Percentiles rank a stretch among this genome's conserved stretches.
Conservation (phyloP, 2,888 invertebrate species). For the Megastigmus dorsalis region DNA sequence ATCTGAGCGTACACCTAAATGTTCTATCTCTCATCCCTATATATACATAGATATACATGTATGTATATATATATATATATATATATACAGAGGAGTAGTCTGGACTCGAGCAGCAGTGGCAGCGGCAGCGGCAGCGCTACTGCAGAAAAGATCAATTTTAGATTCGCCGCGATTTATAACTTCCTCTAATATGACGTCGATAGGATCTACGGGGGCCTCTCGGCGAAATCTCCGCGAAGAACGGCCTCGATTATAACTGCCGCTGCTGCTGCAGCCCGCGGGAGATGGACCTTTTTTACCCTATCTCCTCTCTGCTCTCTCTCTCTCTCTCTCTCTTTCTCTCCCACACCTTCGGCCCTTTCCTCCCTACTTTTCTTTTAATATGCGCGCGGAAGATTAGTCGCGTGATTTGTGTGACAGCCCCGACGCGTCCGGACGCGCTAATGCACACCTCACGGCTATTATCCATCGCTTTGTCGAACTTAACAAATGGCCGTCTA, state of each 20-base stretch:
- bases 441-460: conserved; percentile 28
- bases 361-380: conserved; percentile 14
- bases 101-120: background rate
- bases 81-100: background rate
- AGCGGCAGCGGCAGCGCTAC: conserved; percentile 48
- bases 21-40: conserved; percentile 41
- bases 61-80: conserved; percentile 12
- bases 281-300: conserved; percentile 11
- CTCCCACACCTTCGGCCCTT: background rate
- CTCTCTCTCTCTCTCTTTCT: background rate
- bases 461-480: conserved; percentile 49
- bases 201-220: conserved; percentile 60
- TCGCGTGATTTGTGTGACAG: conserved; percentile 43
- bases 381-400: conserved; percentile 46
- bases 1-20: conserved; percentile 56
- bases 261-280: background rate
- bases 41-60: background rate
- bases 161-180: conserved; percentile 74
- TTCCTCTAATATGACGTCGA: conserved; percentile 74
- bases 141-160: conserved; percentile 75
- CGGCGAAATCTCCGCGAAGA: conserved; percentile 39
- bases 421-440: background rate
- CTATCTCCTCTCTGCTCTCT: background rate
- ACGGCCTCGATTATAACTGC: conserved; percentile 48
- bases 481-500: conserved; percentile 25